Base-by-base conservation (phyloP, 2,888 invertebrate genomes). In the Hololepta plana region DNA sequence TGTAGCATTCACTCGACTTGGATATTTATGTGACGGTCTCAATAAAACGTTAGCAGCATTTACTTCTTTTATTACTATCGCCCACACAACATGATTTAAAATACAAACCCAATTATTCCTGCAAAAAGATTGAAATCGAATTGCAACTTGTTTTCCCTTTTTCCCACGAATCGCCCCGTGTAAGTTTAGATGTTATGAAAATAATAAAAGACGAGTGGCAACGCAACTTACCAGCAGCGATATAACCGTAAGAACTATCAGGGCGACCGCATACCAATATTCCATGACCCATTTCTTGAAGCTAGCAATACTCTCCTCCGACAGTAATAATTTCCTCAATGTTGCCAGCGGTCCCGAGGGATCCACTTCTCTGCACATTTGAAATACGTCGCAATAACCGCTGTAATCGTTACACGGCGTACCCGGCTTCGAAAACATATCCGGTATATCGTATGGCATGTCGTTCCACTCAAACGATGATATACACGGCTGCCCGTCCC, bases 381-480 rank as follows among this genome's bases (percentile, higher is more conserved):
- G 68, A 42, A 70, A 72, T 27, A 72, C 69, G 46, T 73, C 72
- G 45, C 72, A 73, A 44, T 73, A 73, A 55, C 90, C 88, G 48
- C 82, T 85, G 53, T 88, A 87, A 49, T 87, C 82, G 52, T 88
- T 87, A 52, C 90, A 90, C 0, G 90, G 88, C 25, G 88, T 88
- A 30, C 91, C 91, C 1, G 91, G 84, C 45, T 88, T 88, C 14
- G 87, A 80, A 49, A 75, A 84, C 74, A 88, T 82, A 45, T 88
- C 82, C 1, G 91, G 90, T 40, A 93, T 79, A 55, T 90, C 87
- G 47, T 74, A 85, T 0, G 88, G 88, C 37, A 73, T 62, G 26
- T 72, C 68, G 56, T 90, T 90, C 87, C 85, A 88, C 41, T 75
- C 73, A 58, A 82, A 88, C 15, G 88, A 87, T 20, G 88, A 88